phyloP scores from a whole-genome alignment of 2,113 vertebrate species.

The Cebidichthys violaceus region DNA sequence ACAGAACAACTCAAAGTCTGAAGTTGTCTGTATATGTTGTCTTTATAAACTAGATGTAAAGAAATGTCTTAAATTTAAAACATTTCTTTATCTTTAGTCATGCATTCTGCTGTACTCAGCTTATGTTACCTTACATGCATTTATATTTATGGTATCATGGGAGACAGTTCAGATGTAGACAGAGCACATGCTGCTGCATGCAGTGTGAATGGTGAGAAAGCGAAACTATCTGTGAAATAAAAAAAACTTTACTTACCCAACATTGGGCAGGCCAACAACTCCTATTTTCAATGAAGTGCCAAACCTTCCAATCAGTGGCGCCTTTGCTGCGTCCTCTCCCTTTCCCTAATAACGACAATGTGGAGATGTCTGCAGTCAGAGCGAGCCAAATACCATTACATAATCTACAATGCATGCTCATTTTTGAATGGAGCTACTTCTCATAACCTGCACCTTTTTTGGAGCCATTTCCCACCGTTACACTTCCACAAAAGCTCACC shows the following conservation, averaged over 20 bases:
- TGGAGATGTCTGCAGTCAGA: slow-evolving; percentile 57
- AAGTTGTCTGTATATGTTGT: background rate
- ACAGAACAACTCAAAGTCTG: background rate
- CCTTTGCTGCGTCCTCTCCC: slow-evolving; percentile 86
- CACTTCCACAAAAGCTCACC: slow-evolving; percentile 43
- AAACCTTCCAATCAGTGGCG: slow-evolving; percentile 95
- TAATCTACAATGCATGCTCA: slow-evolving; percentile 46
- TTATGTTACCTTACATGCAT: slow-evolving; percentile 3
- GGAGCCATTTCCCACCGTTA: slow-evolving; percentile 68
- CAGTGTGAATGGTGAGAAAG: slow-evolving; percentile 5
- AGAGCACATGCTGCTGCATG: slow-evolving; percentile 30
- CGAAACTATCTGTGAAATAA: slow-evolving; percentile 4
- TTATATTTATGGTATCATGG: slow-evolving; percentile 21
- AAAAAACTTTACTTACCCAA: slow-evolving; percentile 88
- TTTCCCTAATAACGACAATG: slow-evolving; percentile 84
- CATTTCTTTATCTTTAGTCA: background rate
- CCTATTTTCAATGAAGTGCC: slow-evolving; percentile 96
- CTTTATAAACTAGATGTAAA: too few relatives aligned
- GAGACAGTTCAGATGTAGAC: background rate
- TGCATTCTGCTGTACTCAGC: background rate
- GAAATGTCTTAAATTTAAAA: background rate
- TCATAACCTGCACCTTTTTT: slow-evolving; percentile 70
- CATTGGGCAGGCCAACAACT: slow-evolving; percentile 95
- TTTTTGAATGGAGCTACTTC: slow-evolving; percentile 13
- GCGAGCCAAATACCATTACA: slow-evolving; percentile 49